A percentile compares a stretch with the other conserved stretches of the same genome.
Conservation (phyloP, 2,797 vertebrate genomes). For the Pelobates cultripes region DNA sequence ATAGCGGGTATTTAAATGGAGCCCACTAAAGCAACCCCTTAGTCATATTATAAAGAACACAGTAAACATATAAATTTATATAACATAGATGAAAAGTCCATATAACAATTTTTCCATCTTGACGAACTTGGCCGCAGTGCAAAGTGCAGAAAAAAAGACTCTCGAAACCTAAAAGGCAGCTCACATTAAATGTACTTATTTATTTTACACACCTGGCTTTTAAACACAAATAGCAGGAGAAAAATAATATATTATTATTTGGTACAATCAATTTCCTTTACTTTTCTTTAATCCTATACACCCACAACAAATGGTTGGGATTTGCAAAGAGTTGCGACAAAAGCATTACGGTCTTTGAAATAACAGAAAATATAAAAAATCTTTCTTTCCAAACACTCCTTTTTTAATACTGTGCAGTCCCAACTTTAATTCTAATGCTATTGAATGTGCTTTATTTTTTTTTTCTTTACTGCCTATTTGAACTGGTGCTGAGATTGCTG, state of each 20-base stretch:
- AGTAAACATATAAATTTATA: no score
- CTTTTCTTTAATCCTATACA: conserved; percentile 41
- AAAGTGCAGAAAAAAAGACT: no score
- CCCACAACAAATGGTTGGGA: conserved; percentile 50
- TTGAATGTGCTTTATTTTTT: conserved; percentile 9
- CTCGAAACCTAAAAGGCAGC: not conserved
- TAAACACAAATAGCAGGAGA: conserved; percentile 36
- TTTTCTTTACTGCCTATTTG: conserved; percentile 13
- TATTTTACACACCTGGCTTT: conserved; percentile 44
- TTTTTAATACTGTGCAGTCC: not conserved
- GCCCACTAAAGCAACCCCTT: no score
- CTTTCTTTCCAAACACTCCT: conserved; percentile 9
- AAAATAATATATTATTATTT: conserved; percentile 52
- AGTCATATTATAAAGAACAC: no score
- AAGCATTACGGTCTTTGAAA: conserved; percentile 45
- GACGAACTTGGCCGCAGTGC: no score
- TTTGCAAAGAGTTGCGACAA: conserved; percentile 43
- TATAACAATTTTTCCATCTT: no score
- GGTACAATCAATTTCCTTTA: conserved; percentile 47
- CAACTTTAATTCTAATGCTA: not conserved
- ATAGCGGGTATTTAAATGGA: no score
- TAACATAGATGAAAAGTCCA: no score
- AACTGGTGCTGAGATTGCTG: conserved; percentile 10
- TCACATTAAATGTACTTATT: not conserved
- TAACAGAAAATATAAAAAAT: conserved; percentile 22